Base-by-base conservation (phyloP, 2,888 invertebrate species). In the Shargacucullia verbasci region DNA sequence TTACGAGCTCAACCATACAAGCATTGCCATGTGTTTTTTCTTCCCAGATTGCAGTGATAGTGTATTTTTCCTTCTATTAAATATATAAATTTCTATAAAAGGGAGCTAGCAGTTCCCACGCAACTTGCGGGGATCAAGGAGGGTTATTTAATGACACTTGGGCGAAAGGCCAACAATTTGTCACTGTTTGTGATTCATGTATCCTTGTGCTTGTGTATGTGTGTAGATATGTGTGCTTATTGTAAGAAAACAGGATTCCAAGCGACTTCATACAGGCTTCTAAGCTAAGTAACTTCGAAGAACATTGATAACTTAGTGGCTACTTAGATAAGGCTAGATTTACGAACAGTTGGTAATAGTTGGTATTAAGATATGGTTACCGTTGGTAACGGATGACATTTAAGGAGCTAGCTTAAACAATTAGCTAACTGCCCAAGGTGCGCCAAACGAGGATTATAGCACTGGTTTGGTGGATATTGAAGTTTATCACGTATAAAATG, bases 81-180 rank as follows among this genome's bases (percentile, higher is more conserved):
- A 57, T 48, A 58, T 62, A 43, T 50, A n/a, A n/a, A 67, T 53
- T 34, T 59, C 31, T 54, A 44, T 69, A 58, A 57, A 66, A 44
- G 43, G 39, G 31, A 43, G 29, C 34, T 37, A 8, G 15, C 20
- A 25, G 46, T 67, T 73, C 74, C 60, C 70, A 73, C 74, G 71
- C 56, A 70, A 65, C 35, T 70, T 70, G 56, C 20, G 25, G 43
- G 49, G 56, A 73, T 70, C 70, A 59, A 55, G 58, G 48, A 68
- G 61, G 60, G 67, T 71, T 63, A 64, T 40, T 73, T 54, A 73
- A 73, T 59, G 67, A 60, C 46, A 60, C 60, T 66, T 67, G 59
- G 55, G 38, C 55, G 47, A 46, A 50, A 46, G 40, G 31, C 49
- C 31, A 49, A 56, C 55, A 53, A 62, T 73, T 73, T 66, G 47